Evolutionary conservation across 2,888 invertebrate species (phyloP), one percentile per base, ranked within the genome.

Genomic region (Blomia tropicalis): DNA sequence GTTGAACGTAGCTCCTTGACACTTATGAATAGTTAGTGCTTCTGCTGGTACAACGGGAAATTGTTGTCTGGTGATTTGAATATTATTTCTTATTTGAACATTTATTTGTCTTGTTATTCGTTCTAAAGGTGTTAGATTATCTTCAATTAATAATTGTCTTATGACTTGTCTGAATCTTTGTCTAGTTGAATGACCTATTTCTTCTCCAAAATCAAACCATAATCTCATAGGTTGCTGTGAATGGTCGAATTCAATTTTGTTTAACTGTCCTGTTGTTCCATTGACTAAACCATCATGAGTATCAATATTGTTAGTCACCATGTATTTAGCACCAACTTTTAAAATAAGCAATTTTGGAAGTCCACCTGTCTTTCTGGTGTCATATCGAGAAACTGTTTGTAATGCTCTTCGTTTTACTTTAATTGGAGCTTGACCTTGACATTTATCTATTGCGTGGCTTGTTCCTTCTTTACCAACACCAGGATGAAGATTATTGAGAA

Each of bases 11-110:
- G 29, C 43, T 11, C 69, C 69, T 64, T 69, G 69, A 1, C 64
- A 44, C 59, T 69, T 69, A 4, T 62, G 43, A 30, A 69, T 65
- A 0, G 69, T 69, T 29, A 68, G 66, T 17, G 63, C 67, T 60
- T 69, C 66, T 1, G 68, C 68, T 1, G 65, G 29, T 14, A 66
- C 56, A 2, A 69, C 23, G 7, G 68, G 69, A 60, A 69, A 68
- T 59, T 69, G 68, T 5, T 19, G 58, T 41, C 67, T 29, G 7
- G 3, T 25, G 25, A 60, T 30, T 3, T 7, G 1, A 1, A 60
- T 14, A 22, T 29, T 2, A 27, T 1, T 4, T 4, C 11, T 11
- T 4, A 1, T 23, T 7, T 41, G 43, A 1, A 23, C n/a, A 14
- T 27, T 14, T 2, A 59, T 43, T 3, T 25, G 30, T 29, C 43